phyloP scores from a whole-genome alignment of 2,888 invertebrate species.

The Aproaerema taeniolella region DNA sequence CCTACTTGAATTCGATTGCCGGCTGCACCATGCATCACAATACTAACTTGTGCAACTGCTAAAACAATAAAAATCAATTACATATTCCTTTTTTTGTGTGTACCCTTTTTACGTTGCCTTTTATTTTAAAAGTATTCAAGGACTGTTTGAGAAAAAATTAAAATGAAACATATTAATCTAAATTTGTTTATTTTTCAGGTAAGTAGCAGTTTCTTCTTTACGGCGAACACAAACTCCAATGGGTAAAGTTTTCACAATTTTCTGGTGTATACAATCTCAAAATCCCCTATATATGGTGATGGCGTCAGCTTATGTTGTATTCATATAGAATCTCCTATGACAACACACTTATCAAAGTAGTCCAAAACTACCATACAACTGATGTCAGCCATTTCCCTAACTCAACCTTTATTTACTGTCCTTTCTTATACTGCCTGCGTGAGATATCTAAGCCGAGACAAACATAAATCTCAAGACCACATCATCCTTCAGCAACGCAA shows the following conservation, averaged over 20 bases:
- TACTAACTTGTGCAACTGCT: conserved; percentile 42
- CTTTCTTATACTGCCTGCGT: background rate
- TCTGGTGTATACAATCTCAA: too few relatives aligned
- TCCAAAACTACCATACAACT: too few relatives aligned
- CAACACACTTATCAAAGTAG: too few relatives aligned
- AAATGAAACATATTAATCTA: too few relatives aligned
- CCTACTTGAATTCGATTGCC: conserved; percentile 55
- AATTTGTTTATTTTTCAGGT: conserved; percentile 47
- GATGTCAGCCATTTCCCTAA: background rate
- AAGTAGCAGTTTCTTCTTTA: conserved; percentile 40
- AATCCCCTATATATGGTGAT: too few relatives aligned
- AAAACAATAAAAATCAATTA: conserved; percentile 48
- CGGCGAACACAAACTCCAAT: too few relatives aligned
- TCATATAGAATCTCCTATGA: too few relatives aligned
- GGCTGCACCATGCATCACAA: conserved; percentile 47
- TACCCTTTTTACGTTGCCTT: background rate
- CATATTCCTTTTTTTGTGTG: too few relatives aligned
- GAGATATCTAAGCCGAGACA: background rate
- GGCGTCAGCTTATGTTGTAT: too few relatives aligned
- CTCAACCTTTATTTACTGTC: background rate
- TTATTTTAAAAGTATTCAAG: background rate
- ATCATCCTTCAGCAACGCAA: background rate
- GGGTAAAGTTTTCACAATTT: too few relatives aligned
- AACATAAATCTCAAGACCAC: conserved; percentile 1
- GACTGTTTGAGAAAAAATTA: too few relatives aligned